Evolutionary conservation across 2,888 invertebrate species (phyloP).

Genomic region (Pseudococcus jackbeardsleyi): DNA sequence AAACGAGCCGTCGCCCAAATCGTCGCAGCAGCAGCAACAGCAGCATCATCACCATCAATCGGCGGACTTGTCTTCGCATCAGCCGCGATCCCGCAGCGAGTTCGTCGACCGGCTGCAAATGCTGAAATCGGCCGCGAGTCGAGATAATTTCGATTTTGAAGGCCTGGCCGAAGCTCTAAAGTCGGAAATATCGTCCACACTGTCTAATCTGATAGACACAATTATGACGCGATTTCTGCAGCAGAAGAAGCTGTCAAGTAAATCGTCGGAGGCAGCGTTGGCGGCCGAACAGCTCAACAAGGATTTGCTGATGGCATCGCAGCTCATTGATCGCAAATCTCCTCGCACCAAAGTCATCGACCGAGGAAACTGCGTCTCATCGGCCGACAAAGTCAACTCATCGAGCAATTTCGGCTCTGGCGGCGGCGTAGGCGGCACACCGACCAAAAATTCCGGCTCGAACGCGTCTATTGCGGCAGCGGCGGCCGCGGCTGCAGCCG

Average conservation of each 20-base stretch:
- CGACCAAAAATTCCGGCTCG: slow-evolving; percentile 38
- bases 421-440: background rate
- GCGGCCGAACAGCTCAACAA: slow-evolving; percentile 89
- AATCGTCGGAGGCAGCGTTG: slow-evolving; percentile 80
- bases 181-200: slow-evolving; percentile 86
- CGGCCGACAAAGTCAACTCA: slow-evolving; percentile 69
- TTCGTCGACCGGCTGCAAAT: slow-evolving; percentile 84
- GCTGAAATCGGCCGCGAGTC: slow-evolving; percentile 72
- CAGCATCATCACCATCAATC: too few species aligned
- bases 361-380: slow-evolving; percentile 70
- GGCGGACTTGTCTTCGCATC: background rate
- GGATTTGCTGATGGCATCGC: slow-evolving; percentile 73
- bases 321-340: slow-evolving; percentile 79
- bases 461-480: background rate
- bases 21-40: background rate
- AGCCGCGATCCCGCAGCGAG: slow-evolving; percentile 71
- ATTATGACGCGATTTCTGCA: slow-evolving; percentile 88
- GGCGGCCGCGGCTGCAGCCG: background rate
- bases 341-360: slow-evolving; percentile 84
- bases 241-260: slow-evolving; percentile 84
- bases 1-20: slow-evolving; percentile 65
- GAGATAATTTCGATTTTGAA: slow-evolving; percentile 79
- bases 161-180: slow-evolving; percentile 92
- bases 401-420: slow-evolving; percentile 42
- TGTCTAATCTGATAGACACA: slow-evolving; percentile 88